Evolutionary conservation across 1,140 invertebrate species (phyloP).

Genomic region (Acromyrmex heyeri): DNA sequence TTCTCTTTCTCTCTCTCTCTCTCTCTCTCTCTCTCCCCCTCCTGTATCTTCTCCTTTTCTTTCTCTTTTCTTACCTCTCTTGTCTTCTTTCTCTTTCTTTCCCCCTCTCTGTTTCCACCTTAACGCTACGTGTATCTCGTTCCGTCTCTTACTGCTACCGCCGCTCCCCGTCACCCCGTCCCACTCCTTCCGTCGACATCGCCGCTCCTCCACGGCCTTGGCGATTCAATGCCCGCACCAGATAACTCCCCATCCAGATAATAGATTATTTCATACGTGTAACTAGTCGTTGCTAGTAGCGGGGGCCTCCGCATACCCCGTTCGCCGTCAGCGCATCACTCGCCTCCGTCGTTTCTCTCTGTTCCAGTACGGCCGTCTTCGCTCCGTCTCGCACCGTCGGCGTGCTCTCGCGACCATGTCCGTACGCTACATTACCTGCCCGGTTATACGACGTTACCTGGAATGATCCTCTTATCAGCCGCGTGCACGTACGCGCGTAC

Average conservation of each 20-base stretch:
- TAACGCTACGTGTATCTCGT: constrained; percentile 58
- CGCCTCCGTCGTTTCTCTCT: constrained; percentile 30
- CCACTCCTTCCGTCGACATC: constrained; percentile 65
- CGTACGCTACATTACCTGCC: constrained; percentile 70
- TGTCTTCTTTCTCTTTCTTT: constrained; percentile 19
- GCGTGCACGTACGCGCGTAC: constrained; percentile 13
- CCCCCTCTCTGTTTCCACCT: background rate
- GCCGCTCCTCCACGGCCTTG: constrained; percentile 83
- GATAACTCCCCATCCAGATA: constrained; percentile 85
- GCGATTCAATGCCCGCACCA: constrained; percentile 86
- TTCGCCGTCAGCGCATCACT: constrained; percentile 34
- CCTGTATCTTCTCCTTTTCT: constrained; percentile 14
- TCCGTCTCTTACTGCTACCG: constrained; percentile 53
- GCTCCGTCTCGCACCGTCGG: constrained; percentile 62
- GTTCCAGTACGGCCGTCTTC: constrained; percentile 28
- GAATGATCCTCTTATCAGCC: constrained; percentile 78
- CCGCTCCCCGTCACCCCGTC: constrained; percentile 21
- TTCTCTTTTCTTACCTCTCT: constrained; percentile 36
- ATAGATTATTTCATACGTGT: constrained; percentile 85
- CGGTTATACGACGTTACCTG: constrained; percentile 75
- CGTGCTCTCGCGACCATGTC: constrained; percentile 50
- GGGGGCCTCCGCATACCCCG: constrained; percentile 21
- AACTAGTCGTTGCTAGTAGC: constrained; percentile 81
- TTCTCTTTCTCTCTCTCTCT: background rate
- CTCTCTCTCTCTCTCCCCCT: background rate